A percentile compares a stretch with the other conserved stretches of the same genome.
Conservation (phyloP, 2,113 vertebrate species). For the Delphinus delphis region DNA sequence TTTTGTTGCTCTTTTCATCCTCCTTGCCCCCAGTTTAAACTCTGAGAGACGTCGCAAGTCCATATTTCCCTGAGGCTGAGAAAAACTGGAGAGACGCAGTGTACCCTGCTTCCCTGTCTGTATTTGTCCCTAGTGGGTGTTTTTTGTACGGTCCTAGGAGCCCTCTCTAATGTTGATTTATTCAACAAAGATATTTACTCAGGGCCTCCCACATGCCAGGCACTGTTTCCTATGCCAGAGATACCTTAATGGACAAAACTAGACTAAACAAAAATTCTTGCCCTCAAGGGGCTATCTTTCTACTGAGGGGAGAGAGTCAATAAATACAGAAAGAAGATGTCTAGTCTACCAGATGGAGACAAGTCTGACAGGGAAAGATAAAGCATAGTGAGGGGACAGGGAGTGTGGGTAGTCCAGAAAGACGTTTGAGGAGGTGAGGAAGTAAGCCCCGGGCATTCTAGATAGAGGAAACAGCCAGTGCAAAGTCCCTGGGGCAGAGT, state of each 20-base stretch:
- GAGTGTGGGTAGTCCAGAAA: background rate
- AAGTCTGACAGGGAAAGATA: background rate
- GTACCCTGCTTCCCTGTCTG: background rate
- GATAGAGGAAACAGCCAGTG: background rate
- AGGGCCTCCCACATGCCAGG: rapidly evolving
- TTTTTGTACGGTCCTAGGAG: rapidly evolving
- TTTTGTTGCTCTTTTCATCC: background rate
- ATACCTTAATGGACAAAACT: background rate
- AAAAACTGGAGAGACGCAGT: rapidly evolving
- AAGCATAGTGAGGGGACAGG: no score
- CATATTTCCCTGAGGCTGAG: background rate
- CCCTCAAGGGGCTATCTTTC: no score
- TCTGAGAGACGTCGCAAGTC: rapidly evolving
- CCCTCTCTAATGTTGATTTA: rapidly evolving
- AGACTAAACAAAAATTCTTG: background rate
- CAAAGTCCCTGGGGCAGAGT: background rate
- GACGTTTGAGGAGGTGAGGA: no score
- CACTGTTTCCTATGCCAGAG: background rate
- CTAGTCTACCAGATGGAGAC: rapidly evolving
- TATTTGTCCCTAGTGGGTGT: rapidly evolving
- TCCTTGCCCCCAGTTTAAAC: rapidly evolving
- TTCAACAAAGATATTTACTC: background rate
- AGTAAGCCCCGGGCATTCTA: rapidly evolving
- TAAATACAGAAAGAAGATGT: rapidly evolving
- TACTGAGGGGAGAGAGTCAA: no score